Evolutionary conservation across 1,140 invertebrate genomes (phyloP), one percentile per base, ranked within the genome.

Genomic region (Charaxes varanes): DNA sequence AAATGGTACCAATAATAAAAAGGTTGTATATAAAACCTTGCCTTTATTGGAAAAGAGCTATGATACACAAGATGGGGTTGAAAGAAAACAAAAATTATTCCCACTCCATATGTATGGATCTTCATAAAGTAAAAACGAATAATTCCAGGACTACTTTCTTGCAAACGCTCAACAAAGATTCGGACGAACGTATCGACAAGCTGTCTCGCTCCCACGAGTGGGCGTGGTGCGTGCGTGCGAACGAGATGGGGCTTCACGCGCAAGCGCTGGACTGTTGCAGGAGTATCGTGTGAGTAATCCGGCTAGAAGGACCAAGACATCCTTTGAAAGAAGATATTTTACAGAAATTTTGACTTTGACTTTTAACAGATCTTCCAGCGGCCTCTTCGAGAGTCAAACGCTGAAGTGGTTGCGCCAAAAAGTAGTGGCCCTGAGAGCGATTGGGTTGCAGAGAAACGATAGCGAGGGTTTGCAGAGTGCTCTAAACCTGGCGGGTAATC

Each of bases 171-270:
- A 2, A 2, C 3, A 7, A 15, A 2, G 6, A 6, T 7, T 14
- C 14, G 5, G 15, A 16, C n/a, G 27, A 28, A n/a, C 6, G 7
- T 15, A 4, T 12, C 14, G 19, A 21, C 0, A 19, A 14, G 15
- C 46, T 36, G 48, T 58, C 47, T 21, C 64, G 27, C 40, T 57
- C 54, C 13, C 47, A 51, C 56, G 55, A 62, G 17, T 16, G 62
- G 21, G 4, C 6, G 4, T 71, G 62, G 62, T 65, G 61, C 17
- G 21, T 3, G 6, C 10, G 48, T 14, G 63, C 66, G 35, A 68
- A 48, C 36, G 51, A 53, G 41, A 57, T 27, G 30, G 47, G 23
- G 0, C 40, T 71, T 28, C 46, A 60, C 11, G 4, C 4, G 0
- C 30, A 50, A 2, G 62, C 36, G 0, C 12, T 57, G 4, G 11